Evolutionary conservation across 1,140 invertebrate genomes (phyloP), one percentile per base, ranked within the genome.

Genomic region (Cyphomyrmex costatus): DNA sequence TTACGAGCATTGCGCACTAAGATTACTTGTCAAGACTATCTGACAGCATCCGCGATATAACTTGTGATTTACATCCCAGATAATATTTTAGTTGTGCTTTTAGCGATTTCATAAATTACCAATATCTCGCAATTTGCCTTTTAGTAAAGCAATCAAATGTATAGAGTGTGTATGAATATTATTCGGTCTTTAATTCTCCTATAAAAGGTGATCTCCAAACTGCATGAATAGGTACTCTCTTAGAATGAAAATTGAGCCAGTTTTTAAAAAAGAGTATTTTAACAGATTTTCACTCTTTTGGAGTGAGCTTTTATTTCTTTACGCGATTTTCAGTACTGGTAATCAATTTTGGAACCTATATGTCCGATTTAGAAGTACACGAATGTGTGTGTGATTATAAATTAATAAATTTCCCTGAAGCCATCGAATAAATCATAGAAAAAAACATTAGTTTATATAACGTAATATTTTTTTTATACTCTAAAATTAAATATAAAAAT

Each of bases 91-190:
- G 68, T 83, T 36, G 27, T 33, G 24, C 42, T 83, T 71, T 83
- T 74, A 60, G 53, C 36, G 68, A 83, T 83, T 83, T 83, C 27
- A 83, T 83, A 83, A 83, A 83, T 83, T 82, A 60, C 14, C n/a
- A 58, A 53, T 70, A 24, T 33, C 21, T 14, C 16, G 19, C 24
- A 21, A 27, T n/a, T 21, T 24, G 36, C 36, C 24, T 36, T 60
- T 27, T 51, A 14, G 24, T 82, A 36, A 60, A 60, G n/a, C 27
- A 82, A 73, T 82, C 61, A 73, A 73, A 73, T 3, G 46, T 16
- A n/a, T 49, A 46, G 24, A 19, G 24, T 10, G 36, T 19, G 36
- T 58, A 73, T 12, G 53, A 30, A 33, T 70, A n/a, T 82, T 58
- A 49, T 49, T 46, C 4, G 24, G n/a, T 42, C 33, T 30, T 58